Evolutionary conservation across 2,113 vertebrate species (phyloP).

Genomic region (Chloropsis cyanopogon): DNA sequence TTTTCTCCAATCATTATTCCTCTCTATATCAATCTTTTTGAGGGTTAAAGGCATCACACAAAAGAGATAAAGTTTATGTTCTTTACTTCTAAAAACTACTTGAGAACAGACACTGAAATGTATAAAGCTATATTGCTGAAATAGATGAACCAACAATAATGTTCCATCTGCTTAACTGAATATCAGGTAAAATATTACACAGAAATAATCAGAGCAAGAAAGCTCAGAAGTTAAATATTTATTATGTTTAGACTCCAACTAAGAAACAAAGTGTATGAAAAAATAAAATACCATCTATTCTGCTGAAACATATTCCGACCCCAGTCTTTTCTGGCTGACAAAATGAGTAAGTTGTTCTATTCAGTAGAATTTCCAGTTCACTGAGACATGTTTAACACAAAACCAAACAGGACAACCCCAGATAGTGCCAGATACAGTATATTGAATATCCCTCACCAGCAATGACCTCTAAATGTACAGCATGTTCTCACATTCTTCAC

Average conservation of each 20-base stretch:
- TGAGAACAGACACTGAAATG: background rate
- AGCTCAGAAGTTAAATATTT: slow-evolving; percentile 42
- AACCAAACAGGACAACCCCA: background rate
- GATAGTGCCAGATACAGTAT: background rate
- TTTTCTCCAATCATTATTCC: background rate
- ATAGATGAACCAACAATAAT: background rate
- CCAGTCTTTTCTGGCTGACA: background rate
- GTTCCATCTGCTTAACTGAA: background rate
- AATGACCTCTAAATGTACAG: background rate
- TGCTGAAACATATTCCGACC: background rate
- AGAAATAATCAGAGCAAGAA: slow-evolving; percentile 8
- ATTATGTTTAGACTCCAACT: background rate
- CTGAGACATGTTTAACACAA: background rate
- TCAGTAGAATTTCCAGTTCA: background rate
- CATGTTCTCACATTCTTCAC: background rate
- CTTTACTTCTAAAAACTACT: background rate
- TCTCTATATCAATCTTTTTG: background rate
- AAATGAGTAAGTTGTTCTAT: background rate
- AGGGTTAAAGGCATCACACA: background rate
- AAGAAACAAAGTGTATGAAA: background rate
- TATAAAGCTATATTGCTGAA: background rate
- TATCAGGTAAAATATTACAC: slow-evolving; percentile 22
- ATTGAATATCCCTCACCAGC: background rate
- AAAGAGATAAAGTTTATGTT: background rate
- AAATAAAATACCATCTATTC: background rate